Conservation (phyloP, 2,888 invertebrate species). For the Synergus laeviventris region DNA sequence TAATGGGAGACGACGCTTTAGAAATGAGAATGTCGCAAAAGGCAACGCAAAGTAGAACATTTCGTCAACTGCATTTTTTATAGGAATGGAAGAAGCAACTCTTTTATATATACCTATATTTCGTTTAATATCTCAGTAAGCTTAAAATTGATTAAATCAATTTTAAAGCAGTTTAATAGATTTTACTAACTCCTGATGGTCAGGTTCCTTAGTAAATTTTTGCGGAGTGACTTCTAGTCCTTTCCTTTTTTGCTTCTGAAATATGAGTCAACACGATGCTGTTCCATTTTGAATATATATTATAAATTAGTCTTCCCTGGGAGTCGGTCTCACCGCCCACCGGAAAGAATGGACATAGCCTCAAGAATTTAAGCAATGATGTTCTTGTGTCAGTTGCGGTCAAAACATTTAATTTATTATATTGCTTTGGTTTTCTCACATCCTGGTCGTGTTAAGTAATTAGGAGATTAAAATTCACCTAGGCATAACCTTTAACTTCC, state of each 20-base stretch:
- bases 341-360: slow-evolving; percentile 28
- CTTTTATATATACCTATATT: background rate
- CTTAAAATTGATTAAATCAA: background rate
- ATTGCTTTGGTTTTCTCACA: slow-evolving; percentile 12
- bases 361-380: slow-evolving; percentile 37
- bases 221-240: background rate
- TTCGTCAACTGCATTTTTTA: slow-evolving; percentile 25
- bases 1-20: slow-evolving; percentile 24
- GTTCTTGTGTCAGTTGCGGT: slow-evolving; percentile 33
- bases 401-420: slow-evolving; percentile 35
- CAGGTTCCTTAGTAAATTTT: background rate
- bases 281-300: slow-evolving; percentile 36
- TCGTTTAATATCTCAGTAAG: background rate
- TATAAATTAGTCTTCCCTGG: slow-evolving; percentile 34
- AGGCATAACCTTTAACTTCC: background rate
- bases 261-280: slow-evolving; percentile 34
- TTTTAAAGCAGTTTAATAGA: background rate
- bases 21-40: slow-evolving; percentile 31
- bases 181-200: background rate
- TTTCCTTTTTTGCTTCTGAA: slow-evolving; percentile 31
- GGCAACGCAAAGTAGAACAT: background rate
- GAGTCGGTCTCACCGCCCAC: slow-evolving; percentile 31
- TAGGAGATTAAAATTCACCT: background rate
- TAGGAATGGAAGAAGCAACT: background rate
- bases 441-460: slow-evolving; percentile 4